Base-by-base conservation (phyloP, 1,140 invertebrate genomes). In the Adelges cooleyi region DNA sequence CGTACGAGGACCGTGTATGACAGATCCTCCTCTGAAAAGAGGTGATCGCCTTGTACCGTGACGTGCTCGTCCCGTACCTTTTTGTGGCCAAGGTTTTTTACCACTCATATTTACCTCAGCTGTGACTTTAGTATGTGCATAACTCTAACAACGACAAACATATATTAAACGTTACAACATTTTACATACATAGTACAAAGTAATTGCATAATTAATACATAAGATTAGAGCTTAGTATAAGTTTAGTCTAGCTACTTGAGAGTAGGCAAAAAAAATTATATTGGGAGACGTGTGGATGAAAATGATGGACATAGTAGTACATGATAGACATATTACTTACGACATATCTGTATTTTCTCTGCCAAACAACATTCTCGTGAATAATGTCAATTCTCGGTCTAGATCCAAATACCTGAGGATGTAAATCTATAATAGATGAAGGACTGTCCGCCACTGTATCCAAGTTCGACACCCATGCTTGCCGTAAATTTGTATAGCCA, bases 11-110 rank as follows among this genome's bases (percentile, higher is more conserved):
- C 95, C 95, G 74, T 95, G 90, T 22, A 81, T 81, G 66, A 85
- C 73, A 67, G 91, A 94, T 74, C 95, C 93, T 10, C 69, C 69
- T 49, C 54, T 67, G 72, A 82, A 97, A 4, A 97, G 71, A 0
- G 93, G 93, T 3, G 92, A 92, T 68, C 92, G 80, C 67, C 89
- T 92, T 46, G 88, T 93, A 27, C 94, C 92, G 75, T 95, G 92
- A 44, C 96, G 78, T 23, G 95, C 88, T 70, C 82, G 79, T 1
- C 96, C 95, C 18, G 74, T 68, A 2, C 75, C 93, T 79, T 99
- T 99, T 73, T 99, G 96, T 8, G 88, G 90, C 90, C 92, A 95
- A 0, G 94, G 94, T 72, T 97, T 98, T 33, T 81, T 77, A 3
- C 88, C 91, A 65, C 92, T 90, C 59, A 94, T 93, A 51, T 80